These are phyloP conservation scores for Synanthedon formicaeformis DNA, from an alignment of 2,888 invertebrate species.

Conservation along the genomic window DNA sequence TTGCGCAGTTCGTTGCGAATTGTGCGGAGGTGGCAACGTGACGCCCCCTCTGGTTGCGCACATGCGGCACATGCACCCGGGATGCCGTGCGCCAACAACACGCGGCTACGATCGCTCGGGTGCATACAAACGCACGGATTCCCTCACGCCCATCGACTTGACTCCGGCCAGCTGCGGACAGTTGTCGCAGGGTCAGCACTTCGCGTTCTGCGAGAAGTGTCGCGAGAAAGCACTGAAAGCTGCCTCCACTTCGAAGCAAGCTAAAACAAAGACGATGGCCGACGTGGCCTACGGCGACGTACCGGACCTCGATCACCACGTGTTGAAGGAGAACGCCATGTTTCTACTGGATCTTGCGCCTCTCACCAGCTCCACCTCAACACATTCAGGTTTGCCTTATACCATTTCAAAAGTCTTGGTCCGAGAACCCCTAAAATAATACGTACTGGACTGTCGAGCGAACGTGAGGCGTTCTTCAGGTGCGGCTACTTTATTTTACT, in stretches of 20 bases:
- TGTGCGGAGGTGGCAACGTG: constrained; percentile 80
- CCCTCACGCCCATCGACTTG: constrained; percentile 19
- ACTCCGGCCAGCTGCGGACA: constrained; percentile 39
- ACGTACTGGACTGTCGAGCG: no score
- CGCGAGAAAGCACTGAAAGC: constrained; percentile 76
- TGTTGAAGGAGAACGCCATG: constrained; percentile 93
- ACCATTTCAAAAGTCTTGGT: no score
- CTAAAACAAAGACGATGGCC: constrained; percentile 24
- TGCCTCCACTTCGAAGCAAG: constrained; percentile 48
- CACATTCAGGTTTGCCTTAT: background rate
- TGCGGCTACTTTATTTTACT: no score
- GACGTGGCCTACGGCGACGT: constrained; percentile 24
- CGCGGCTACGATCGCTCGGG: constrained; percentile 95
- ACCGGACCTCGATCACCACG: constrained; percentile 64
- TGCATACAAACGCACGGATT: constrained; percentile 78
- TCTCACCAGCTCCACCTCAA: constrained; percentile 59
- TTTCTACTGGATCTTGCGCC: constrained; percentile 92
- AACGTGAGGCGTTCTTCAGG: no score
- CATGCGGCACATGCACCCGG: constrained; percentile 90
- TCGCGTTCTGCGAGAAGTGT: constrained; percentile 92
- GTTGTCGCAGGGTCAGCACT: constrained; percentile 54
- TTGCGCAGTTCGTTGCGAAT: constrained; percentile 76
- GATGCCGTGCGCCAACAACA: constrained; percentile 87
- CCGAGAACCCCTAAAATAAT: no score
- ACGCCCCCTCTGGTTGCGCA: constrained; percentile 89